Base-by-base conservation (phyloP, 2,113 vertebrate species). In the Hydrolagus affinis region DNA sequence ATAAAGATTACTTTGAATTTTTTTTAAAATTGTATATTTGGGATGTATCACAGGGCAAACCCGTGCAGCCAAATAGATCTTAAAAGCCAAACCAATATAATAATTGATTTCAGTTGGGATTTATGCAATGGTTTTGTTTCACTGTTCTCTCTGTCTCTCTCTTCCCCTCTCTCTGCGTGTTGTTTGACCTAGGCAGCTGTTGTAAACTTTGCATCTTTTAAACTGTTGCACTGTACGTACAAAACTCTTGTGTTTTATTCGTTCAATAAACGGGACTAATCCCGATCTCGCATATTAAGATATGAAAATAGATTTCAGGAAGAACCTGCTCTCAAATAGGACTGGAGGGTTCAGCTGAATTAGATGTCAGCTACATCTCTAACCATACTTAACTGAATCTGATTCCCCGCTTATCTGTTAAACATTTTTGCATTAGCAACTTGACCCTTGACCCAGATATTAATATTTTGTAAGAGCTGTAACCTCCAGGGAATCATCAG, bases 161-260 rank as follows among this genome's bases (percentile, higher is more conserved):
- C n/a, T n/a, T n/a, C n/a, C n/a, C n/a, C n/a, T n/a, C n/a, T n/a
- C n/a, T n/a, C n/a, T n/a, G n/a, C n/a, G n/a, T n/a, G n/a, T n/a
- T 66, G 14, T 78, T 83, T 64, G 60, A 83, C 30, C 77, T 66
- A 25, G 11, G 77, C 59, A 32, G 72, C 72, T 74, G 72, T 44
- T 44, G 30, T 25, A 30, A n/a, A 83, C 60, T 66, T 83, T 30
- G 8, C 60, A 56, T 10, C 23, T 6, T 60, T 78, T 78, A 11
- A 10, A 57, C 9, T 28, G 3, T 19, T 25, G 76, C 57, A 25
- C n/a, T 56, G 76, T 23, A 12, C 62, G n/a, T 78, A 23, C 60
- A n/a, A 9, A 57, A 83, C 59, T 19, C 11, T 62, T 62, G n/a
- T n/a, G n/a, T n/a, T 25, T 12, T 9, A 62, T 66, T 72, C 70